Evolutionary conservation across 2,797 vertebrate species (phyloP), one percentile per base, ranked within the genome.

Genomic region (Philypnodon macrostomus): DNA sequence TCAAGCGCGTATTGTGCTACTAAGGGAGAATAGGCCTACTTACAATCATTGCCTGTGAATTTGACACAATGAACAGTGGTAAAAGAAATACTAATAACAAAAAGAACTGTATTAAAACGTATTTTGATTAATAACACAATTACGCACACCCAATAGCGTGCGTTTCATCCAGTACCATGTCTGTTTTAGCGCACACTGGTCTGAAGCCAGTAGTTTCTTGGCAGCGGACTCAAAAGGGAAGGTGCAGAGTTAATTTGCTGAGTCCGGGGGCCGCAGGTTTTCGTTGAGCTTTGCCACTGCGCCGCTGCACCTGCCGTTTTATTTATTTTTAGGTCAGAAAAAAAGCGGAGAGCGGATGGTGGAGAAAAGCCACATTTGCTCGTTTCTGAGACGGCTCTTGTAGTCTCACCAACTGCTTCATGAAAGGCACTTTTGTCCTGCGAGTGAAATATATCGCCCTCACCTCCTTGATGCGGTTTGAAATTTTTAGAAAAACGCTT

Each of bases 221-320:
- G 80, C 67, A 75, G 53, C 53, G 47, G 36, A 24, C 58, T 10
- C 52, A 32, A 23, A 58, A 51, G 47, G 58, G 66, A 47, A 53
- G 63, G 79, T 64, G 67, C 78, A 70, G 64, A 70, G 77, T 76
- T 72, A 51, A 83, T 81, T 72, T 79, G 77, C 81, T 79, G 83
- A 81, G 75, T 71, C 77, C 59, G 73, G 75, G 56, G 70, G 65
- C 77, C 37, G 60, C 67, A 60, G 77, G 48, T 73, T 79, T 72
- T 73, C 53, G 32, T 63, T 62, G 47, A 53, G 71, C 62, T 57
- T n/a, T 70, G 67, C 77, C 71, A 67, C 67, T 42, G 62, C 71
- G 50, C 70, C 73, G 57, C 80, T 86, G 85, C 88, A 88, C 88
- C 87, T 89, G 87, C 68, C 80, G n/a, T 87, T 86, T 86, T 86